Evolutionary conservation across 2,888 invertebrate species (phyloP).

Genomic region (Anaspis maculata): DNA sequence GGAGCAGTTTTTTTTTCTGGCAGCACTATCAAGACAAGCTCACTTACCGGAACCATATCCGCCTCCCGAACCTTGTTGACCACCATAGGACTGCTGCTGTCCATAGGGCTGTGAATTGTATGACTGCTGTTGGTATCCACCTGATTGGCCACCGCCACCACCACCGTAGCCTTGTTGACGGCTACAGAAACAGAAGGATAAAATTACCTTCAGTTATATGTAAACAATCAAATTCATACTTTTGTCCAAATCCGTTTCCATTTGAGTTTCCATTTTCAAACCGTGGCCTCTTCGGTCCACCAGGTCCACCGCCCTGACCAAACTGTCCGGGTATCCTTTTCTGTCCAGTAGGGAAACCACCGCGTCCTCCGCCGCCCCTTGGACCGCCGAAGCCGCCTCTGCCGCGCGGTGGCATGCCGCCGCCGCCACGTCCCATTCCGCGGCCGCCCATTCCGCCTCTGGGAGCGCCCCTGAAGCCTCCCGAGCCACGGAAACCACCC

Average conservation of each 20-base stretch:
- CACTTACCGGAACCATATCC: slow-evolving; percentile 8
- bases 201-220: slow-evolving; percentile 1
- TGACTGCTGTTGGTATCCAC: slow-evolving; percentile 17
- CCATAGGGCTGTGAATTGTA: slow-evolving; percentile 20
- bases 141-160: slow-evolving; percentile 13
- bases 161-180: slow-evolving; percentile 13
- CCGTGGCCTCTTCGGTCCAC: slow-evolving; percentile 29
- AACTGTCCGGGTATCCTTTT: slow-evolving; percentile 23
- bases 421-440: slow-evolving; percentile 18
- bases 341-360: slow-evolving; percentile 17
- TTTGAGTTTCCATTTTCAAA: slow-evolving; percentile 28
- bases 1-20: no score
- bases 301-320: slow-evolving; percentile 26
- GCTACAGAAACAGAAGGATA: slow-evolving; percentile 1
- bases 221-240: slow-evolving; percentile 10
- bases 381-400: slow-evolving; percentile 20
- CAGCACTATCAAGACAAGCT: slow-evolving; percentile 1
- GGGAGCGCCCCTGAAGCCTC: slow-evolving; percentile 18
- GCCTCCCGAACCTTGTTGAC: slow-evolving; percentile 5
- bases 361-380: slow-evolving; percentile 13
- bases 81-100: slow-evolving; percentile 6
- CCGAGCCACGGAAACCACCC: slow-evolving; percentile 22
- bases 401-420: slow-evolving; percentile 17
- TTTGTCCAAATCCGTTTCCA: slow-evolving; percentile 32
- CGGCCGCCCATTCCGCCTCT: slow-evolving; percentile 17